phyloP scores from a whole-genome alignment of 2,888 invertebrate species.

The Phaedon cochleariae region DNA sequence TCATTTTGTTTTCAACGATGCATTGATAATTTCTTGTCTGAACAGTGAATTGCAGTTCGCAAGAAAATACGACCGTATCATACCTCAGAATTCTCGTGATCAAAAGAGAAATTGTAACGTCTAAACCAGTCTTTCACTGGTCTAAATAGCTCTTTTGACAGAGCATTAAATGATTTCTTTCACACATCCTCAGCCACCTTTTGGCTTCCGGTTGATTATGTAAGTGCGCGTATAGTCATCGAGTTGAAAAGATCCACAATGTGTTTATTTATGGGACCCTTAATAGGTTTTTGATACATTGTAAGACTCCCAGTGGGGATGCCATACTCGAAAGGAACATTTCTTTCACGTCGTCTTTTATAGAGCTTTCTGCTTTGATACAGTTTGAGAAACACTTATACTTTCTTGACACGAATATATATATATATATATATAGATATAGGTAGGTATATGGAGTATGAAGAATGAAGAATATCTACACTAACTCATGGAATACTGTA shows the following conservation, averaged over 20 bases:
- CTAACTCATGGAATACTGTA: too few relatives aligned
- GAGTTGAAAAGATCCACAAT: slow-evolving; percentile 37
- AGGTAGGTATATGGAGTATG: too few relatives aligned
- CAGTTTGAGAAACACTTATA: background rate
- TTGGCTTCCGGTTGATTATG: slow-evolving; percentile 43
- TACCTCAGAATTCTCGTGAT: background rate
- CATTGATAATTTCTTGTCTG: too few relatives aligned
- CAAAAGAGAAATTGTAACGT: slow-evolving; percentile 13
- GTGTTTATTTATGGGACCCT: slow-evolving; percentile 41
- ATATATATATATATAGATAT: too few relatives aligned
- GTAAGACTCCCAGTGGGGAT: slow-evolving; percentile 35
- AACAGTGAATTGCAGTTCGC: too few relatives aligned
- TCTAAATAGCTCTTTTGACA: slow-evolving; percentile 33
- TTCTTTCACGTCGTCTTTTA: slow-evolving; percentile 6
- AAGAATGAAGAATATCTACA: too few relatives aligned
- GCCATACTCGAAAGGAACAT: slow-evolving; percentile 30
- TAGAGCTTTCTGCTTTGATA: background rate
- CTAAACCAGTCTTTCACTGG: slow-evolving; percentile 27
- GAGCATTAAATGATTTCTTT: slow-evolving; percentile 39
- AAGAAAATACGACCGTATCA: slow-evolving; percentile 11
- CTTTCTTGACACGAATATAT: background rate
- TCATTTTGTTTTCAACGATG: too few relatives aligned
- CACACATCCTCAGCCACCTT: slow-evolving; percentile 40
- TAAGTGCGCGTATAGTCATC: slow-evolving; percentile 36
- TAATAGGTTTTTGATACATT: slow-evolving; percentile 46